A percentile compares a stretch with the other conserved stretches of the same genome.
Conservation (phyloP, 2,888 invertebrate species). For the Argyra leucocephala region DNA sequence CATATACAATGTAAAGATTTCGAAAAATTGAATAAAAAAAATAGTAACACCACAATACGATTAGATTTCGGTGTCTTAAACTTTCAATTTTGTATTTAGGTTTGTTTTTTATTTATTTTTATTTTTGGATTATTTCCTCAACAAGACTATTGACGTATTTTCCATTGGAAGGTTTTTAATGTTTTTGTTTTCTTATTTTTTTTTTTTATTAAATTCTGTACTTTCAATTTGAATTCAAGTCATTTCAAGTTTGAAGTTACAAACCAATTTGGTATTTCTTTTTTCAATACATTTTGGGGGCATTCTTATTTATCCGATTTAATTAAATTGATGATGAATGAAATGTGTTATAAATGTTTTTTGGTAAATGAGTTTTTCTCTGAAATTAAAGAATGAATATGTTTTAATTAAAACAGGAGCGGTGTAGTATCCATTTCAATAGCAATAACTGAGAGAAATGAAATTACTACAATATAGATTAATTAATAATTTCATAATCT, state of each 20-base stretch:
- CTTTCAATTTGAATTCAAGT: background rate
- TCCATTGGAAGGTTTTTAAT: background rate
- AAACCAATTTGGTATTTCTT: background rate
- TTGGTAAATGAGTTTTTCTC: background rate
- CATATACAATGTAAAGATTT: too few relatives aligned
- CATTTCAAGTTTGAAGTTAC: background rate
- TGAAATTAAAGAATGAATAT: too few relatives aligned
- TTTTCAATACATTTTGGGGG: background rate
- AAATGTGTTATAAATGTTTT: background rate
- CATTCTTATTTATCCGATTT: background rate
- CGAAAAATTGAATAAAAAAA: too few relatives aligned
- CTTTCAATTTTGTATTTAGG: too few relatives aligned
- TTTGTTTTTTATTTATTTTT: background rate
- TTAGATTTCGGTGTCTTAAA: too few relatives aligned
- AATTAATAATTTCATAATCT: too few relatives aligned
- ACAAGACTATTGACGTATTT: background rate
- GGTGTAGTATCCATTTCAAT: too few relatives aligned
- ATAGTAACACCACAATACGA: too few relatives aligned
- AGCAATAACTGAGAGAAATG: too few relatives aligned
- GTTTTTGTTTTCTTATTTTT: background rate
- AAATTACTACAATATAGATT: too few relatives aligned
- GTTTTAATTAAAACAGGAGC: too few relatives aligned
- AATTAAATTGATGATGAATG: background rate
- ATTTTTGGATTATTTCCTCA: background rate
- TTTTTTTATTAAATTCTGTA: background rate